A percentile compares a stretch with the other conserved stretches of the same genome.
Conservation (phyloP, 2,888 invertebrate species). For the Odontocerum albicorne region DNA sequence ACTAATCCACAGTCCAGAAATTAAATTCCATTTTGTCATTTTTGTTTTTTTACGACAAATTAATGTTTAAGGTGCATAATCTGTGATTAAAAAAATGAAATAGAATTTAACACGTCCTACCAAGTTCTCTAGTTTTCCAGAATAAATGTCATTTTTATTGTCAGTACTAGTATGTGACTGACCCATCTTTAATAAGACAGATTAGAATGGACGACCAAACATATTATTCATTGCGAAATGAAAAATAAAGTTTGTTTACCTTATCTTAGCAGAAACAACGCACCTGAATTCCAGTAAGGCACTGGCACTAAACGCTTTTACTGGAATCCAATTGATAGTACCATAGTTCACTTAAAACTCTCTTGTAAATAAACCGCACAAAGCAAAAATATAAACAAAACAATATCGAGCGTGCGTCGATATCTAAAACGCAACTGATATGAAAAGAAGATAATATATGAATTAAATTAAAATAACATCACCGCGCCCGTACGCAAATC, state of each 20-base stretch:
- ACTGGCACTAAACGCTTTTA: slow-evolving; percentile 1
- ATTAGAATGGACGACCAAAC: no score
- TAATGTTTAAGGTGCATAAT: no score
- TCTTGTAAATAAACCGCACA: slow-evolving; percentile 14
- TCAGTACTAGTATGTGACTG: no score
- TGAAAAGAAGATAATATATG: slow-evolving; percentile 3
- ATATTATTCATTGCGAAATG: slow-evolving; percentile 1
- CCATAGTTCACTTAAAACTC: slow-evolving; percentile 16
- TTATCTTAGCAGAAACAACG: slow-evolving; percentile 15
- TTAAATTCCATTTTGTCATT: no score
- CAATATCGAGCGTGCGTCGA: slow-evolving; percentile 1
- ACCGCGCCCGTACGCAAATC: slow-evolving; percentile 19
- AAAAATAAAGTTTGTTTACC: slow-evolving; percentile 24
- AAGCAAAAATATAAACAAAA: slow-evolving; percentile 12
- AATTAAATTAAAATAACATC: slow-evolving; percentile 12
- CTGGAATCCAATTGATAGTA: slow-evolving; percentile 18
- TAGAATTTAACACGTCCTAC: no score
- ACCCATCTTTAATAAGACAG: no score
- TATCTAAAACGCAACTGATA: not conserved
- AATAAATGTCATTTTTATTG: no score
- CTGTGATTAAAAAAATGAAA: no score
- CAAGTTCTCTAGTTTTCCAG: no score
- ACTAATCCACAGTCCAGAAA: no score
- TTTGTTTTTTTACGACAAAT: no score
- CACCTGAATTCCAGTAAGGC: slow-evolving; percentile 21